Evolutionary conservation across 2,888 invertebrate species (phyloP).

Genomic region (Tigriopus californicus): DNA sequence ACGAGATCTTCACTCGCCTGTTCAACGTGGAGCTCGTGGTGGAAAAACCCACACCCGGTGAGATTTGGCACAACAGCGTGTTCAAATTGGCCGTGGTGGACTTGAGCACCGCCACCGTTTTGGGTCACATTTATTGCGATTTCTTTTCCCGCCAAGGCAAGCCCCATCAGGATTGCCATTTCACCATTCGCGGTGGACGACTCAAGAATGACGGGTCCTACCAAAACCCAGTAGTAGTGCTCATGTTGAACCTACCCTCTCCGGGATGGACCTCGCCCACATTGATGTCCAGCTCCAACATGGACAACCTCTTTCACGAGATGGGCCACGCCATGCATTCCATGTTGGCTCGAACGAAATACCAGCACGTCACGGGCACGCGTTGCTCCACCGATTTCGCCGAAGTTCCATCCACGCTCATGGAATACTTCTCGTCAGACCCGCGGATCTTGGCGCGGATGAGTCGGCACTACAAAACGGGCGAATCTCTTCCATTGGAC

Average conservation of each 20-base stretch:
- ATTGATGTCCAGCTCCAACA: slow-evolving; percentile 57
- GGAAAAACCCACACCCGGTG: slow-evolving; percentile 51
- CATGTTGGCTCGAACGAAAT: slow-evolving; percentile 81
- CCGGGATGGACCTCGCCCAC: slow-evolving; percentile 56
- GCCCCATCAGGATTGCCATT: slow-evolving; percentile 94
- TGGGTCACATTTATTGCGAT: slow-evolving; percentile 94
- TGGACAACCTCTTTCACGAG: slow-evolving; percentile 96
- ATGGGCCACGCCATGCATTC: slow-evolving; percentile 98
- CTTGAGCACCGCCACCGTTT: slow-evolving; percentile 30
- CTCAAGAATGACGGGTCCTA: slow-evolving; percentile 51
- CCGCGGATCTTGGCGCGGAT: slow-evolving; percentile 61
- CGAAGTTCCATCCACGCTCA: slow-evolving; percentile 93
- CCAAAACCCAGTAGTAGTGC: slow-evolving; percentile 77
- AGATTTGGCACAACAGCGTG: slow-evolving; percentile 71
- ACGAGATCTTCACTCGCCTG: slow-evolving; percentile 58
- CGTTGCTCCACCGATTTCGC: slow-evolving; percentile 94
- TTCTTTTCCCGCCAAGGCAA: slow-evolving; percentile 80
- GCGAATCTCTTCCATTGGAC: slow-evolving; percentile 24
- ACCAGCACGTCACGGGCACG: slow-evolving; percentile 90
- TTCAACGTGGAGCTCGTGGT: slow-evolving; percentile 60
- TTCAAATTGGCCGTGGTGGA: slow-evolving; percentile 52
- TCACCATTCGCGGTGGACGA: slow-evolving; percentile 89
- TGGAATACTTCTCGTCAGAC: slow-evolving; percentile 92
- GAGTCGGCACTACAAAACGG: slow-evolving; percentile 76
- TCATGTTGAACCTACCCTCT: slow-evolving; percentile 67